phyloP scores from a whole-genome alignment of 2,888 invertebrate species.

The Petrophora chlorosata region DNA sequence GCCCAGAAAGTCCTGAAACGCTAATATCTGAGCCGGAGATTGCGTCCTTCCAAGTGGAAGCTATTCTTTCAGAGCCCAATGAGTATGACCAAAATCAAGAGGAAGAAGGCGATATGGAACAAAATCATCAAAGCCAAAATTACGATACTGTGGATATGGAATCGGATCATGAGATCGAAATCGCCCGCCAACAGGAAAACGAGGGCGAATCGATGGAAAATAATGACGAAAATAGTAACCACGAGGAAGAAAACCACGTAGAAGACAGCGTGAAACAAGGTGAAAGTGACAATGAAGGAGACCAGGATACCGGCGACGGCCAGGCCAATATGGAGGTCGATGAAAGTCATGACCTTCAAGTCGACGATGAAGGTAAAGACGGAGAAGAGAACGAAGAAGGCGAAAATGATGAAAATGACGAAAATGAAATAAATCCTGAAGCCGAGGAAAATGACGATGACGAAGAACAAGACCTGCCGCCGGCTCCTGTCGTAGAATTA shows the following conservation, averaged over 20 bases:
- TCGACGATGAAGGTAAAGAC: conserved; percentile 47
- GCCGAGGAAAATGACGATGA: conserved; percentile 65
- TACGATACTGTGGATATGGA: conserved; percentile 80
- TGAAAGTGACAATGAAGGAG: conserved; percentile 56
- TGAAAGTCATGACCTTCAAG: conserved; percentile 40
- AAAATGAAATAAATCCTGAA: conserved; percentile 51
- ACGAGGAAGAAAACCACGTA: conserved; percentile 44
- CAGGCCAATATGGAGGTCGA: conserved; percentile 52
- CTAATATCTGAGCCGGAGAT: conserved; percentile 80
- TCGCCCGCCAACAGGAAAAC: conserved; percentile 65
- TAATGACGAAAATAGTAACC: conserved; percentile 45
- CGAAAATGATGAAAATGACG: conserved; percentile 55
- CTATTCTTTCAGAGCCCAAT: conserved; percentile 77
- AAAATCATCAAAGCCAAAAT: conserved; percentile 60
- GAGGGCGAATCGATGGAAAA: conserved; percentile 45
- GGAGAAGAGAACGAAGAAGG: conserved; percentile 40
- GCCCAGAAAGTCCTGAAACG: conserved; percentile 79
- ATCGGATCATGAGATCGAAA: conserved; percentile 79
- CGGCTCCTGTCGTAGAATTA: conserved; percentile 72
- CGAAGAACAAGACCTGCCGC: conserved; percentile 67
- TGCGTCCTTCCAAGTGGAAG: conserved; percentile 79
- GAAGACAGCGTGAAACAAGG: conserved; percentile 41
- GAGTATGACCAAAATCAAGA: conserved; percentile 59
- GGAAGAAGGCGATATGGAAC: conserved; percentile 55
- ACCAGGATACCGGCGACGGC: conserved; percentile 48